Evolutionary conservation across 2,113 vertebrate genomes (phyloP), one percentile per base, ranked within the genome.

Genomic region (Poeciliopsis prolifica): DNA sequence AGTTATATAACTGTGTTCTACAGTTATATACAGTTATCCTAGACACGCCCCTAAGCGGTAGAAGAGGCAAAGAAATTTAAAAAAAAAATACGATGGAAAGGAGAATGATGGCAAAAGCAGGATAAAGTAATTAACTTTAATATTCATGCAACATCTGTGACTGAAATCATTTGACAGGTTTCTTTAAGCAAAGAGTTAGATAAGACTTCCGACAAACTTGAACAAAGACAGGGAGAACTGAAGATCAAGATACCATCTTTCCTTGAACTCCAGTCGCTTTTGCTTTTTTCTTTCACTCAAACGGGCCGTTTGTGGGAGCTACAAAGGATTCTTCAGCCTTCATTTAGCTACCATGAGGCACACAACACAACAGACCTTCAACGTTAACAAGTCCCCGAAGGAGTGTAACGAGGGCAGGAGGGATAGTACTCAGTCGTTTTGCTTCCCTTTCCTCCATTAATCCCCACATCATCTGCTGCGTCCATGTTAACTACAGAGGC

Each of bases 51-150:
- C 35, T 37, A 10, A 58, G 22, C 13, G 7, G 54, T 24, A 70
- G 26, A 48, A 42, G 28, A 74, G 63, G 76, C 68, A 84, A 65
- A 76, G 24, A 60, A 42, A 73, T 44, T 4, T 40, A 42, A 42
- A 42, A 13, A 42, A 80, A 69, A 5, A 31, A 70, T 5, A 17
- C 3, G 1, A 54, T 2, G 6, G 7, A 79, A 61, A 71, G 61
- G 76, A 86, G 82, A 75, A 51, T 14, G 81, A 80, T 70, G 79
- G 75, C 8, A 14, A 51, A 78, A 61, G 66, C 31, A 74, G 65
- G 22, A 24, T 58, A 60, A 83, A 75, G 79, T 80, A 83, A 87
- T 83, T 69, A 83, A 78, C 74, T 78, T 66, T 61, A 77, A 83
- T 80, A 87, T 83, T 51, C 77, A 77, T 51, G 65, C 3, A 60